A percentile compares a stretch with the other conserved stretches of the same genome.
phyloP scores from a whole-genome alignment of 1,140 invertebrate genomes.

The Megalopta genalis region DNA sequence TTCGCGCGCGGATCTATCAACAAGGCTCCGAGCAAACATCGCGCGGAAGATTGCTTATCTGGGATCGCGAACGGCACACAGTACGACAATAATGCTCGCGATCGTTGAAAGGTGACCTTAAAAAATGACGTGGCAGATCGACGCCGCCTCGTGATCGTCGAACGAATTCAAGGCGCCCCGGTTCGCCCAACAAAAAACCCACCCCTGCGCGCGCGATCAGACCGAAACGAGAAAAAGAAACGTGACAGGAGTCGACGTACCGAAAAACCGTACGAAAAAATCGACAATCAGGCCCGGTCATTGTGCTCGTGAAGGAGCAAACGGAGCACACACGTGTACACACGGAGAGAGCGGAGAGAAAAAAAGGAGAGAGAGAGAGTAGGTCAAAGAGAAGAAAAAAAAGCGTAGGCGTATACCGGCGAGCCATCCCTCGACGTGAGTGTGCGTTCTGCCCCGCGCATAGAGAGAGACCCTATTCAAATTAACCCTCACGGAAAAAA shows the following conservation, averaged over 20 bases:
- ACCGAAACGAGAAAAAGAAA: neutral
- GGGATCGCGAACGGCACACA: constrained; percentile 48
- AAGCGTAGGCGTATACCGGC: constrained; percentile 73
- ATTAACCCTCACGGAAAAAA: constrained; percentile 78
- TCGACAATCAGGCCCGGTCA: neutral
- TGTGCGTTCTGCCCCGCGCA: constrained; percentile 35
- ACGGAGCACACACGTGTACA: constrained; percentile 5
- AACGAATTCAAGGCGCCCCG: neutral
- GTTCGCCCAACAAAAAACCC: neutral
- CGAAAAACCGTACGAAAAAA: neutral
- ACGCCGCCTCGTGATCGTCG: neutral
- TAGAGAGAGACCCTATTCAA: constrained; percentile 73
- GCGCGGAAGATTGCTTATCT: constrained; percentile 60
- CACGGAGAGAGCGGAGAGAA: constrained; percentile 13
- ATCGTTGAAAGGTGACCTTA: constrained; percentile 47
- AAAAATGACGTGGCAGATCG: constrained; percentile 58
- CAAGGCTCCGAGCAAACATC: constrained; percentile 56
- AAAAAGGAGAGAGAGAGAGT: neutral
- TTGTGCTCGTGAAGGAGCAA: constrained; percentile 39
- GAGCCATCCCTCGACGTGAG: constrained; percentile 44
- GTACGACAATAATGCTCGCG: constrained; percentile 54
- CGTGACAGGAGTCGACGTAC: neutral
- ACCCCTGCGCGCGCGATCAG: neutral
- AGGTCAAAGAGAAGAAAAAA: constrained; percentile 36
- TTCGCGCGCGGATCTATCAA: constrained; percentile 50